A percentile compares a stretch with the other conserved stretches of the same genome.
These are phyloP conservation scores for human (Homo sapiens) DNA, from an alignment of 2,113 vertebrate species.

Conservation along the genomic window GRCh38 chrX:127701501-127702000, in stretches of 20 bases:
- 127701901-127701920: not conserved
- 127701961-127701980: not conserved
- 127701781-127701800: not conserved
- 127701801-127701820: not conserved
- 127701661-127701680: not conserved
- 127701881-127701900: not conserved
- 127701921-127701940: not conserved
- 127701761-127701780: not conserved
- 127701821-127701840: not conserved
- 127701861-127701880: not conserved
- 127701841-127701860: not conserved
- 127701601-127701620: not conserved
- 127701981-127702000: not conserved
- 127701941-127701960: not conserved
- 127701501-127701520: not conserved
- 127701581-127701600: not conserved
- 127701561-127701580: not conserved
- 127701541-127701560: not conserved
- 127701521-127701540: not conserved
- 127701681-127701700: not conserved
- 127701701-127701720: not conserved
- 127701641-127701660: not conserved
- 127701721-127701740: not conserved
- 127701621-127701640: not conserved
- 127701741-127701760: not conserved